Evolutionary conservation across 2,888 invertebrate genomes (phyloP), one percentile per base, ranked within the genome.

Genomic region (Parascotia fuliginaria): DNA sequence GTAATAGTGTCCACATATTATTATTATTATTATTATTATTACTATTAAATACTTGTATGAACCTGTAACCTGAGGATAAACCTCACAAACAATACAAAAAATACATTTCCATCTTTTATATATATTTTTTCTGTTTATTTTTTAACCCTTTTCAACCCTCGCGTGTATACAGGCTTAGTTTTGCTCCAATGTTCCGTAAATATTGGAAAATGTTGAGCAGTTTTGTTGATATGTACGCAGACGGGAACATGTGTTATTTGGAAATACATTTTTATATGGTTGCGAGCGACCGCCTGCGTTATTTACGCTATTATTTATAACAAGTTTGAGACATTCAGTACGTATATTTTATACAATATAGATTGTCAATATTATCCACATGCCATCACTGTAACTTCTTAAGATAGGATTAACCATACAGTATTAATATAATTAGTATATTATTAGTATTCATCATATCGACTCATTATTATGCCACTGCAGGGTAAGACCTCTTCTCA

Each of bases 231-330:
- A 52, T 51, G 40, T 60, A 48, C 36, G 22, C 24, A 38, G 47
- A 34, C 14, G 22, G 14, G 28, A 49, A 27, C 36, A 65, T 55
- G 46, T 61, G 38, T 42, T 46, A 43, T 46, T 24, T 32, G 12
- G 38, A 36, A 45, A 41, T 43, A 62, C 66, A 53, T 65, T 39
- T 65, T 14, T 65, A 42, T 65, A 52, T 61, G 28, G 46, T 29
- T 32, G 31, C 5, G 9, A 12, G 37, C 15, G 31, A 28, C 31
- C 11, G 38, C 43, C 37, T 9, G n/a, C 9, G 28, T 43, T 43
- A 43, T 43, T 36, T 43, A 43, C 28, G 36, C 7, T 6, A 19
- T 43, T 43, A 43, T 43, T 43, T 43, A 43, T 28, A 43, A 36
- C 13, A 16, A 34, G 16, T 9, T 14, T 28, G 28, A 15, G 16